Evolutionary conservation across 2,113 vertebrate species (phyloP).

Genomic region (Mustelus asterias): DNA sequence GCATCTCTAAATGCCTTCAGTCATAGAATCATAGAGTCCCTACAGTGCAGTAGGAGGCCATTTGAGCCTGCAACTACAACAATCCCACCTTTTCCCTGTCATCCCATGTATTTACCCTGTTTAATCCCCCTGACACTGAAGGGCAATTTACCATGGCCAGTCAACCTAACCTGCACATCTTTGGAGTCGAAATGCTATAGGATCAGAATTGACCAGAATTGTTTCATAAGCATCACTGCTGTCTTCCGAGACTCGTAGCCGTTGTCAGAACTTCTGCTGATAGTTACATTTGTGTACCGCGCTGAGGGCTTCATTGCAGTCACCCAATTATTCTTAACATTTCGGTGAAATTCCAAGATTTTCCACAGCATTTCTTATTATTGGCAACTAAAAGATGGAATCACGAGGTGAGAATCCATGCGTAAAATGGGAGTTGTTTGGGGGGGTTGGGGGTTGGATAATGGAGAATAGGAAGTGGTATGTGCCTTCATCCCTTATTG

Average conservation of each 20-base stretch:
- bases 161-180: too few species aligned
- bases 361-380: not conserved
- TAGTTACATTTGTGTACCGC: not conserved
- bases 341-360: not conserved
- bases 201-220: not conserved
- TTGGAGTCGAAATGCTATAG: not conserved
- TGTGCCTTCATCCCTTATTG: slow-evolving; percentile 7
- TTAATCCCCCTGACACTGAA: too few species aligned
- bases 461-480: not conserved
- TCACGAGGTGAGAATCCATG: not conserved
- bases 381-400: not conserved
- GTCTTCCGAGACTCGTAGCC: not conserved
- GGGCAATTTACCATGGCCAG: too few species aligned
- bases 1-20: too few species aligned
- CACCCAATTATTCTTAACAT: not conserved
- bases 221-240: not conserved
- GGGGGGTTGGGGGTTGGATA: too few species aligned
- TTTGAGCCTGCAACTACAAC: too few species aligned
- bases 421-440: not conserved
- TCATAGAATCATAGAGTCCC: too few species aligned
- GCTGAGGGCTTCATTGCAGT: not conserved
- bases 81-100: too few species aligned
- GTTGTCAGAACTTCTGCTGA: not conserved
- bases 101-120: too few species aligned
- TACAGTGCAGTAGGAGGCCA: too few species aligned